Conservation (phyloP, 1,140 invertebrate genomes). For the Pseudomyrmex cubaensis region DNA sequence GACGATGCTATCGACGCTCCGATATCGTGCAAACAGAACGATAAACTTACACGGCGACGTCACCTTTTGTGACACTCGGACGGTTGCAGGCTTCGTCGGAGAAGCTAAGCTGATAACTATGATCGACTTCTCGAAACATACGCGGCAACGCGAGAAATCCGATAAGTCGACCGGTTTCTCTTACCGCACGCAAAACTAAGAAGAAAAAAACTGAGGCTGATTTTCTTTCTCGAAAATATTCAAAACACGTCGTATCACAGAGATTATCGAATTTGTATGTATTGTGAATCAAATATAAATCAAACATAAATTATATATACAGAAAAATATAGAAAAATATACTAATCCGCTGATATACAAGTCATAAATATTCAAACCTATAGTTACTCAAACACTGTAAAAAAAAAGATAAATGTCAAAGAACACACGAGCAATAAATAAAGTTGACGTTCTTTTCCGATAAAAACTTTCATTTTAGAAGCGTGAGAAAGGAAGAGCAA, state of each 20-base stretch:
- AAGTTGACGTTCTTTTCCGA: background rate
- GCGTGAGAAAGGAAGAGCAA: background rate
- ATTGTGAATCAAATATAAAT: background rate
- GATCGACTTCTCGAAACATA: conserved; percentile 31
- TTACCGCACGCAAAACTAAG: background rate
- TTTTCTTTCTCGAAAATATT: conserved; percentile 33
- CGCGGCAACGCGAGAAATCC: conserved; percentile 23
- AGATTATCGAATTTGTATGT: background rate
- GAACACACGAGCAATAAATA: conserved; percentile 23
- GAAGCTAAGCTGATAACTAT: conserved; percentile 23
- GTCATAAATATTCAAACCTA: conserved; percentile 14
- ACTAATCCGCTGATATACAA: background rate
- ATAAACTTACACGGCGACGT: conserved; percentile 27
- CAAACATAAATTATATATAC: no score
- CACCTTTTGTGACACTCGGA: background rate
- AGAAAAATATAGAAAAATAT: conserved; percentile 1
- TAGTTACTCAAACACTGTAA: no score
- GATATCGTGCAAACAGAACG: conserved; percentile 6
- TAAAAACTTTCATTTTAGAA: conserved; percentile 15
- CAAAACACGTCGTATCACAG: no score
- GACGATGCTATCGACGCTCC: conserved; percentile 7
- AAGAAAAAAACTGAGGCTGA: conserved; percentile 5
- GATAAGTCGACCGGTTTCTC: conserved; percentile 1
- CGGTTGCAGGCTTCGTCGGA: background rate
- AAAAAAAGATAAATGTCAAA: conserved; percentile 5